Conservation (phyloP, 2,888 invertebrate species). For the Athripsodes cinereus region DNA sequence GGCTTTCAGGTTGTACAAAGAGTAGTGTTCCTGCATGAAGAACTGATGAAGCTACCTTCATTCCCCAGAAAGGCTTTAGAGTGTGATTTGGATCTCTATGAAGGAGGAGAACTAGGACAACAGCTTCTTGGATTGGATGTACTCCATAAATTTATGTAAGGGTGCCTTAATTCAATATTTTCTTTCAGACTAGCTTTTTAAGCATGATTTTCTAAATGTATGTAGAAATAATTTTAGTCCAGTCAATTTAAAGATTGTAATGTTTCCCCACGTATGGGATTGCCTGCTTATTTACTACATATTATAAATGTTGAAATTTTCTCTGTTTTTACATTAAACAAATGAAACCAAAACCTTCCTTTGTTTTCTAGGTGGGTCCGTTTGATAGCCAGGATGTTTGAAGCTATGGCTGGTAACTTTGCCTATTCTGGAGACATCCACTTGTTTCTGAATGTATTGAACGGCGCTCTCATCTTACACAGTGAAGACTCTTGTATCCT, state of each 20-base stretch:
- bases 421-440: slow-evolving; percentile 96
- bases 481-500: slow-evolving; percentile 95
- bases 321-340: no score
- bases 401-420: slow-evolving; percentile 96
- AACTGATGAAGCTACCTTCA: slow-evolving; percentile 95
- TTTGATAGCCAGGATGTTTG: slow-evolving; percentile 92
- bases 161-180: no score
- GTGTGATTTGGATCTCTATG: slow-evolving; percentile 89
- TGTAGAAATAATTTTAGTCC: no score
- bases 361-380: slow-evolving; percentile 91
- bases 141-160: slow-evolving; percentile 88
- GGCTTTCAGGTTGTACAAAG: slow-evolving; percentile 77
- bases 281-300: no score
- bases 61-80: slow-evolving; percentile 98
- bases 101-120: slow-evolving; percentile 83
- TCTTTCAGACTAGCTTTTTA: no score
- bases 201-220: no score
- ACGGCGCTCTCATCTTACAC: slow-evolving; percentile 93
- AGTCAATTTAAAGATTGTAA: no score
- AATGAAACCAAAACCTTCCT: no score
- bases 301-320: no score
- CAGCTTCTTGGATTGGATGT: slow-evolving; percentile 90
- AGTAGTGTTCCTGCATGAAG: slow-evolving; percentile 97
- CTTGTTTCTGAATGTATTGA: slow-evolving; percentile 93
- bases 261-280: no score